Conservation (phyloP, 2,888 invertebrate species). For the Drosophila rubida region DNA sequence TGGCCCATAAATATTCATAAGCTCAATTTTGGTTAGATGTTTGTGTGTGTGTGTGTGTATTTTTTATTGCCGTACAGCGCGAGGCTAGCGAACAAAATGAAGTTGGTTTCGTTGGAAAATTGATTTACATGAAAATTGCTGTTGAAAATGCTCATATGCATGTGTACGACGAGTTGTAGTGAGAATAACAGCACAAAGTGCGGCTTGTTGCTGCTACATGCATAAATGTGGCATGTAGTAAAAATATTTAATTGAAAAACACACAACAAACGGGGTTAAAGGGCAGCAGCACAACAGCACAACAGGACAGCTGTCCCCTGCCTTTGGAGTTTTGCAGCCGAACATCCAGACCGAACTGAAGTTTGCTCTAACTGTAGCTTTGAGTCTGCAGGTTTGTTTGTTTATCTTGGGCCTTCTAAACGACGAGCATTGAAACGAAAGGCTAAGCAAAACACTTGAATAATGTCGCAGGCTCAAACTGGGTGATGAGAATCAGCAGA, state of each 20-base stretch:
- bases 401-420: constrained; percentile 39
- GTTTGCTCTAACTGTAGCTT: constrained; percentile 31
- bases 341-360: constrained; percentile 10
- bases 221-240: constrained; percentile 45
- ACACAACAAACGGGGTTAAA: constrained; percentile 27
- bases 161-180: constrained; percentile 20
- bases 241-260: constrained; percentile 80
- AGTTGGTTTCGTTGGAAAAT: constrained; percentile 70
- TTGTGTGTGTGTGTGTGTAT: constrained; percentile 22
- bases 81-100: constrained; percentile 53
- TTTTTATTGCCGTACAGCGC: constrained; percentile 8
- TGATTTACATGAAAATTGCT: constrained; percentile 75
- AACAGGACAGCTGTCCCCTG: too few relatives aligned
- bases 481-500: constrained; percentile 6
- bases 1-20: constrained; percentile 77
- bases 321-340: too few relatives aligned
- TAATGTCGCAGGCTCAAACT: constrained; percentile 43
- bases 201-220: constrained; percentile 41
- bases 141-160: constrained; percentile 50
- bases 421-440: constrained; percentile 55
- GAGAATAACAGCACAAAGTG: constrained; percentile 32
- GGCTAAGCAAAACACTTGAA: constrained; percentile 61
- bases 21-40: constrained; percentile 55
- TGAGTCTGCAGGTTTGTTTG: constrained; percentile 45
- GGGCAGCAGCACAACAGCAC: not conserved